Conservation (phyloP, 2,113 vertebrate genomes). For the Aptenodytes forsteri region DNA sequence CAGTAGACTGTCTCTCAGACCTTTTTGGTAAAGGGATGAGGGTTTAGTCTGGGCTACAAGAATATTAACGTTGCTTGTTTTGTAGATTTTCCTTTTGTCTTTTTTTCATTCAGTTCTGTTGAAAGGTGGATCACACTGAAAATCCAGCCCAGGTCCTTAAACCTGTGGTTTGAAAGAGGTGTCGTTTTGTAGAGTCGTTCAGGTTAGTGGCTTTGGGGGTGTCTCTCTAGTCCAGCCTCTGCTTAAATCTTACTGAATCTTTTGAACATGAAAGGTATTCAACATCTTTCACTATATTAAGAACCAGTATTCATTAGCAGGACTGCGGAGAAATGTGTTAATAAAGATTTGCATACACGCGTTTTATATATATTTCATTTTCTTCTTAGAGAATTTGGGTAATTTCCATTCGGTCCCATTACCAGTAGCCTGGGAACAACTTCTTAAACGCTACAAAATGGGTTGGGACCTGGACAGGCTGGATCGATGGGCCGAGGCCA, state of each 20-base stretch:
- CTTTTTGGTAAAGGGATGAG: background rate
- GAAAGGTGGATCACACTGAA: background rate
- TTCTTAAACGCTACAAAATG: background rate
- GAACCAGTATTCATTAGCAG: background rate
- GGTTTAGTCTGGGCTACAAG: background rate
- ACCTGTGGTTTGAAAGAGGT: background rate
- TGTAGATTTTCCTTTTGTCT: background rate
- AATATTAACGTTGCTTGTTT: background rate
- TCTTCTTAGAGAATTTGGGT: background rate
- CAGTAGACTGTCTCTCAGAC: background rate
- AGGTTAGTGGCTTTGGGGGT: too few species aligned
- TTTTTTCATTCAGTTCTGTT: background rate
- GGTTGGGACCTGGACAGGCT: too few species aligned
- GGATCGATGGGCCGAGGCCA: too few species aligned
- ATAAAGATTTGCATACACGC: fast-evolving
- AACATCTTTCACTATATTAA: background rate
- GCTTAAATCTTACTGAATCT: background rate
- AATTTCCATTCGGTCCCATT: background rate
- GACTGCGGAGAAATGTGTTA: background rate
- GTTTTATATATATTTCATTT: background rate
- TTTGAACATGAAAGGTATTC: background rate
- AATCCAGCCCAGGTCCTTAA: background rate
- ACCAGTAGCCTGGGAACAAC: background rate
- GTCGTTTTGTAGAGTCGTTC: background rate
- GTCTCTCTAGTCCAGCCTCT: background rate